Base-by-base conservation (phyloP, 1,140 invertebrate species). In the Lysiphlebus fabarum region DNA sequence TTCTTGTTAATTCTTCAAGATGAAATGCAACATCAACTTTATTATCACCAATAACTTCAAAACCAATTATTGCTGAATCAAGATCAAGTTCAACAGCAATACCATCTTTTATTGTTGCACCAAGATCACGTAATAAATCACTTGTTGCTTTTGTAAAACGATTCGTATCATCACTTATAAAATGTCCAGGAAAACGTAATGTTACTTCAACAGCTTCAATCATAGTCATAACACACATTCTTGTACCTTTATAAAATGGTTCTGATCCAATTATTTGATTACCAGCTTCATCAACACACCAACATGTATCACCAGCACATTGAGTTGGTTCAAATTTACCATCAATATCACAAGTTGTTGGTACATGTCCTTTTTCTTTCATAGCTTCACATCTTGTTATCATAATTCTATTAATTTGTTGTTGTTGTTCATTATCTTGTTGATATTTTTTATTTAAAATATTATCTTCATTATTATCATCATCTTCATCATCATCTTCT, bases 231-330 rank as follows among this genome's bases (percentile, higher is more conserved):
- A 82, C 12, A 69, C 86, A 87, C 41, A 80, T 77, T 54, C 77
- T 81, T 40, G 82, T 79, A 45, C 84, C 86, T 70, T 80, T 85
- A 56, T 82, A 75, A 74, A 92, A 87, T 38, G 85, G 81, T 65
- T 85, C 79, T 4, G 83, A 82, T 26, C 84, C 77, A 61, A 84
- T 79, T 2, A 90, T 70, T 63, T 90, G 87, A 75, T 91, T 91
- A 8, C 91, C 91, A 1, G 90, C 89, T 60, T 90, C 89, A 73
- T 93, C 90, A 4, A 92, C 90, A 73, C 91, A 93, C 90, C 90
- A 93, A 71, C 91, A 93, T 33, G 82, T 83, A 1, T 84, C 84
- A 2, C 83, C 82, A 37, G 85, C 85, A 67, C 90, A 92, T 67
- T 92, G 90, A 0, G 83, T 86, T 0, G 90, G 84, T 3, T 85